Evolutionary conservation across 2,113 vertebrate genomes (phyloP), one percentile per base, ranked within the genome.

Genomic region (Hucho hucho): DNA sequence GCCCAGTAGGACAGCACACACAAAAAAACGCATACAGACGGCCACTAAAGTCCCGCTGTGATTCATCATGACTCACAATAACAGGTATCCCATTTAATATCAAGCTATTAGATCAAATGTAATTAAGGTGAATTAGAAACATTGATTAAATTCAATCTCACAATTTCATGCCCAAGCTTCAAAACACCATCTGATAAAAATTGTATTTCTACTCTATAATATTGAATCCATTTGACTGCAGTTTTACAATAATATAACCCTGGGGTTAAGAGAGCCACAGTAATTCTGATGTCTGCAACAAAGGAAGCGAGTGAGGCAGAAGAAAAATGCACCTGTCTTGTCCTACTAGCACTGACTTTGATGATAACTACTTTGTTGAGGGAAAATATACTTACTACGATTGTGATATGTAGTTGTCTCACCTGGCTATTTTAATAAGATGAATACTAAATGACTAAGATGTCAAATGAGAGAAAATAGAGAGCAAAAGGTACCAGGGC

Each of bases 81-180:
- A 87, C 81, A 75, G 82, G 69, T 67, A 89, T 89, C 88, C 78
- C 76, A 89, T 89, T 90, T 88, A 87, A 88, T 90, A 87, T 88
- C 81, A 89, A 87, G 84, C 82, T 81, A 86, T 88, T 88, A 84
- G 84, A 90, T 87, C 75, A 84, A 87, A 91, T 83, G 84, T 84
- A 87, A 89, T 92, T 87, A 87, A 85, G 66, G 72, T 59, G 81
- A 89, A 83, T 87, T 78, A 90, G 89, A 90, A 86, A 84, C 86
- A 85, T 89, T 83, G 80, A 85, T 87, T 82, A 53, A 87, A 88
- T 82, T 89, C 73, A 80, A 69, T 74, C 63, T 84, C 69, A 82
- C 86, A 84, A 84, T 87, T 86, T 88, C 83, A 25, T 76, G 75
- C 77, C 67, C 72, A 79, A 61, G 22, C 63, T 14, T 64, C 25